phyloP scores from a whole-genome alignment of 2,113 vertebrate species.

The Rhinoptilus africanus region DNA sequence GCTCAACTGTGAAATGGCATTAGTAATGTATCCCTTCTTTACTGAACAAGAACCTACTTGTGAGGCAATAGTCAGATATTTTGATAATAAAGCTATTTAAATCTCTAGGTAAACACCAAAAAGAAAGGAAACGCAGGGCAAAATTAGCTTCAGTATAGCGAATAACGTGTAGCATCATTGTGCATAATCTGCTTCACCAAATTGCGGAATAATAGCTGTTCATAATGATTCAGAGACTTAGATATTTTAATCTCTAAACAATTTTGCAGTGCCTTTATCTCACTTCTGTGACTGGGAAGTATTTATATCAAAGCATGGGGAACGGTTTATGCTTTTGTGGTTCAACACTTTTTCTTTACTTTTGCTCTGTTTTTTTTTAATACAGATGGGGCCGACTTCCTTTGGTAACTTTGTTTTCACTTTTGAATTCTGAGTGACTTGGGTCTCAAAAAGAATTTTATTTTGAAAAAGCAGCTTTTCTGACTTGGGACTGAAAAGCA shows the following conservation, averaged over 20 bases:
- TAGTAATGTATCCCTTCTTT: neutral
- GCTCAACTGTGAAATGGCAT: neutral
- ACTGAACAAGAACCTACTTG: neutral
- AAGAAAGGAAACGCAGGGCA: neutral
- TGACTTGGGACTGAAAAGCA: neutral
- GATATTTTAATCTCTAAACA: neutral
- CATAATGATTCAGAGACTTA: neutral
- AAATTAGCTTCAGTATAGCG: neutral
- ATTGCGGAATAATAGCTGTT: neutral
- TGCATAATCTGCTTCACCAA: neutral
- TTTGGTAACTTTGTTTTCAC: neutral
- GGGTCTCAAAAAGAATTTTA: neutral
- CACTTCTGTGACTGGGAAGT: neutral
- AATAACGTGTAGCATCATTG: accelerated
- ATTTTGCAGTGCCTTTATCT: neutral
- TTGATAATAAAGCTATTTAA: neutral
- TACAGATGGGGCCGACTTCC: neutral
- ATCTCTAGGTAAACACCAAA: neutral
- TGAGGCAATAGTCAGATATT: neutral
- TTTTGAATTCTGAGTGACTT: neutral
- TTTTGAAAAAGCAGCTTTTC: neutral
- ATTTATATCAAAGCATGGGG: neutral
- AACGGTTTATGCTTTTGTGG: neutral
- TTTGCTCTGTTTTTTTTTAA: neutral
- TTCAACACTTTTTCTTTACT: neutral